Base-by-base conservation (phyloP, 2,888 invertebrate genomes). In the Agonopterix heracliana region DNA sequence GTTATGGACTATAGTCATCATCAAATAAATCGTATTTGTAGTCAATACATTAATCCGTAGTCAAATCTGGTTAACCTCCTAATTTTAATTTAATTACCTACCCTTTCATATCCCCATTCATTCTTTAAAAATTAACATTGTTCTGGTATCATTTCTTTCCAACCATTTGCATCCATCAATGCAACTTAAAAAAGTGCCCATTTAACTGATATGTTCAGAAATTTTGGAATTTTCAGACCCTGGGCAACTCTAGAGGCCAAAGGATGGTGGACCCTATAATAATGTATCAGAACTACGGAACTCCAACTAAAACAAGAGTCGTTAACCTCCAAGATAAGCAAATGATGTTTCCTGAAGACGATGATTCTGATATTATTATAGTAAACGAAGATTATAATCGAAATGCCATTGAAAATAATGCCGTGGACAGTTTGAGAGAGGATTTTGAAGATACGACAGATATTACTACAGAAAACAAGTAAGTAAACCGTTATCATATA, bases 171-270 rank as follows among this genome's bases (percentile, higher is more conserved):
- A 26, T n/a, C 38, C 38, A 38, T 38, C 38, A 38, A 4, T 38
- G 4, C 4, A n/a, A 38, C n/a, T 38, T n/a, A 38, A 9, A 38
- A 38, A 38, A 38, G 38, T n/a, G n/a, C 38, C n/a, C 38, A 38
- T 38, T 9, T 38, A 38, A 86, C 86, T 89, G 88, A 89, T 90
- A 81, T 83, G 86, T 89, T 82, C 91, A 95, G 95, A 91, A 91
- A 80, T 92, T 95, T 76, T 95, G 94, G 94, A 94, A 94, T 68
- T 94, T 95, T 77, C 95, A 95, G 92, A 91, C 91, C 43, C 90
- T 91, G 63, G 90, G 91, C 0, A 93, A 92, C 77, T 93, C 92
- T 0, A 90, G 93, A 52, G 94, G 93, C 40, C 94, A 93, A 74
- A 90, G 93, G 50, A 92, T 93, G 83, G 85, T 78, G 0, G 86